Base-by-base conservation (phyloP, 2,888 invertebrate genomes). In the Rhagophthalmus giganteus region DNA sequence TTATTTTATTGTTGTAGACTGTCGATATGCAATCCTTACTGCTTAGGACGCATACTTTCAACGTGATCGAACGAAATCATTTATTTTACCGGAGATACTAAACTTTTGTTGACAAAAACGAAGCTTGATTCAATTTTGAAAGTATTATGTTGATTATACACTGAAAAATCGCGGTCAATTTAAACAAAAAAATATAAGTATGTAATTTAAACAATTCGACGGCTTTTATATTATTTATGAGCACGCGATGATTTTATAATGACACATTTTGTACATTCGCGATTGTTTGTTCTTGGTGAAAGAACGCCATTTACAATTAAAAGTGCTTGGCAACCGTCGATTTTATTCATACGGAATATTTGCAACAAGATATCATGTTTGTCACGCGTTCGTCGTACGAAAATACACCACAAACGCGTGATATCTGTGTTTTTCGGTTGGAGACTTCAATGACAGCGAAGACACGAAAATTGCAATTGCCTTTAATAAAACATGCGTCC, bases 281-380 rank as follows among this genome's bases (percentile, higher is more conserved):
- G 38, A 45, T 44, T 51, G 44, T 51, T 51, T 27, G 16, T 38
- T 13, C 10, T 16, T 11, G 26, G 45, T 51, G 45, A 46, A 51
- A 51, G 45, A 45, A 25, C 31, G 34, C 32, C 25, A 44, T 45
- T 20, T 20, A 35, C 11, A 35, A 51, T 39, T 40, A 37, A 24
- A 28, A 40, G 31, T 45, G 33, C 32, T 25, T 52, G 46, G 28
- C 46, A 34, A 46, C 7, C n/a, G n/a, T n/a, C n/a, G n/a, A n/a
- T n/a, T n/a, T n/a, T n/a, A n/a, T 20, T 20, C 20, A 20, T 20
- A 20, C 20, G 7, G 7, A 20, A 7, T 20, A 20, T 20, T 20
- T 20, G 20, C 3, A 20, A 20, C 7, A 7, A 3, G 7, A 20
- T 20, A 20, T 7, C 3, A 20, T 20, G 20, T 3, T 5, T 20